These are phyloP conservation scores for Plemyria rubiginata DNA, from an alignment of 2,888 invertebrate species.

Conservation along the genomic window DNA sequence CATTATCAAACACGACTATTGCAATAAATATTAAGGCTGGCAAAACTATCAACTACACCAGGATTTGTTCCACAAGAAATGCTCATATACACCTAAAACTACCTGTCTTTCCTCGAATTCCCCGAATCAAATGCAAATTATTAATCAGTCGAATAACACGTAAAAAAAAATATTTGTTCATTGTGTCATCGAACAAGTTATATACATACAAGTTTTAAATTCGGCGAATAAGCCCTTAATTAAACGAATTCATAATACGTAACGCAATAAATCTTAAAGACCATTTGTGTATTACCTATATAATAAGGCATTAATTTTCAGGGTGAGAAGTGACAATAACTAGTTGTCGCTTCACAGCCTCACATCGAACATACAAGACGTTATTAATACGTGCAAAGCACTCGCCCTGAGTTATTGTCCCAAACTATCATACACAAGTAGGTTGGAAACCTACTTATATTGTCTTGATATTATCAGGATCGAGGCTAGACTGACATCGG, in stretches of 20 bases:
- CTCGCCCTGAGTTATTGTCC: not conserved
- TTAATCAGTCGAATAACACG: not conserved
- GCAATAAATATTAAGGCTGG: constrained; percentile 25
- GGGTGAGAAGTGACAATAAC: constrained; percentile 25
- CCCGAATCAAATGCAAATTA: not conserved
- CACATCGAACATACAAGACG: constrained; percentile 10
- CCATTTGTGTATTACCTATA: constrained; percentile 49
- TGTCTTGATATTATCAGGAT: not conserved
- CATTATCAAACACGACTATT: constrained; percentile 31
- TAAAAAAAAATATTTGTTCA: no score
- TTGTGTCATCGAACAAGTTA: no score
- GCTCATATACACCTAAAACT: not conserved
- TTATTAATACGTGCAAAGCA: constrained; percentile 1
- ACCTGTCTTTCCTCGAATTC: not conserved
- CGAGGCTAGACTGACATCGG: not conserved
- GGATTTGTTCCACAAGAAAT: constrained; percentile 25
- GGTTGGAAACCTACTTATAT: not conserved
- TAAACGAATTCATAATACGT: constrained; percentile 13
- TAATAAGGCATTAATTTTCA: constrained; percentile 50
- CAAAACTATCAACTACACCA: constrained; percentile 21
- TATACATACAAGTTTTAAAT: not conserved
- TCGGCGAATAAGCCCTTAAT: not conserved
- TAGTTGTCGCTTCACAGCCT: constrained; percentile 29
- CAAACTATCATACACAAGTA: not conserved
- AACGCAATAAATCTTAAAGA: constrained; percentile 42